Base-by-base conservation (phyloP, 2,113 vertebrate genomes). In the Clarias gariepinus region DNA sequence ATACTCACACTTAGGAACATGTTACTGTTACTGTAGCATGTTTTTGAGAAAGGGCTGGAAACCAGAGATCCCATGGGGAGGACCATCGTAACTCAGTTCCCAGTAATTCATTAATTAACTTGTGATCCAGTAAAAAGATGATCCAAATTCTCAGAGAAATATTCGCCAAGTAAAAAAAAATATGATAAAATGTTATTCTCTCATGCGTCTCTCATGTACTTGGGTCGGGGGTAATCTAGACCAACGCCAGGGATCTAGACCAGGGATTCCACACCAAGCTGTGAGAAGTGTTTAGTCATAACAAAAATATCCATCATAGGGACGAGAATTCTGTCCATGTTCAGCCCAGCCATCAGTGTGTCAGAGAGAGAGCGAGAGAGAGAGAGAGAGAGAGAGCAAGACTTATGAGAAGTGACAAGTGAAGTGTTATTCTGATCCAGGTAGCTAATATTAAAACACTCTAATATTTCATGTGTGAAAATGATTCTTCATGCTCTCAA, bases 261-360 rank as follows among this genome's bases (percentile, higher is more conserved):
- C 52, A 79, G n/a, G 73, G 63, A 25, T 63, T 63, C 84, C 28
- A 71, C 80, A 71, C 53, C 53, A 19, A 71, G 80, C 58, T 83
- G 81, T 82, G 86, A 86, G 81, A 19, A 13, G 13, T 53, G 47
- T 33, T 63, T 85, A 82, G 88, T 89, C 77, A 85, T 77, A 77
- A 80, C 82, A 63, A 28, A 61, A 80, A 89, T 69, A 66, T 82
- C 57, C 33, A 11, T 4, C 53, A 10, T 30, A 25, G 66, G 41
- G 58, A 18, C 53, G 13, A 3, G 52, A 30, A n/a, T 41, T 68
- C n/a, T 57, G 68, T 71, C 68, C 30, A 8, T 19, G 19, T 19
- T 16, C 36, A 71, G 9, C 30, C 33, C 28, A 68, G 28, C 28
- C 66, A 69, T 30, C 28, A 69, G 66, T 69, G 28, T 69, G 13